A percentile compares a stretch with the other conserved stretches of the same genome.
These are phyloP conservation scores for Mycteria americana DNA, from an alignment of 2,797 vertebrate genomes.

Conservation along the genomic window DNA sequence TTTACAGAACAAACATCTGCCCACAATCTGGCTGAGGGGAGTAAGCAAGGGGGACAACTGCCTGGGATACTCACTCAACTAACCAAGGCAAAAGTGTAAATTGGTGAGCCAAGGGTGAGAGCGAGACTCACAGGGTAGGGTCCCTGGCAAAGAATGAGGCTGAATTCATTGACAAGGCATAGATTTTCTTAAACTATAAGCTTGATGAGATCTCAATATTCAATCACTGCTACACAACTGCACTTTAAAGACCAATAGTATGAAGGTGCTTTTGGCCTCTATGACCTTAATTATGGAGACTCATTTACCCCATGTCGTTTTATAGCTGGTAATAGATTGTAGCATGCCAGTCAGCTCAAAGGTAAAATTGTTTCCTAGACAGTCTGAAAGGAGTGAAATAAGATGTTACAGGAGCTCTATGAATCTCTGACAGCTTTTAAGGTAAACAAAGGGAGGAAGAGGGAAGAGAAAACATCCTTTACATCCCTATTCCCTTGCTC, in stretches of 20 bases:
- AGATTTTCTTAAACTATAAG: neutral
- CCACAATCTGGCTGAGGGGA: neutral
- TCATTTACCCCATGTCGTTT: neutral
- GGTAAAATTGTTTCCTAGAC: neutral
- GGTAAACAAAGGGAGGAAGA: neutral
- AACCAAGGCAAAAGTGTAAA: neutral
- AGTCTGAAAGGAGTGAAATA: neutral
- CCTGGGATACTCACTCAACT: neutral
- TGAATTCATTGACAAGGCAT: neutral
- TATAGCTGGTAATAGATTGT: neutral
- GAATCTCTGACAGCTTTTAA: slow-evolving; percentile 15
- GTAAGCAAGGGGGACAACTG: neutral
- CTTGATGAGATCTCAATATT: neutral
- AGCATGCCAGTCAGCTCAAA: neutral
- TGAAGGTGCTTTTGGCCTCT: neutral
- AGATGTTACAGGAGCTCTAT: neutral
- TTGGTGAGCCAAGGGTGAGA: neutral
- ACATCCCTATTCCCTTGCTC: neutral
- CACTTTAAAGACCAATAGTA: neutral
- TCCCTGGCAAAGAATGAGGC: neutral
- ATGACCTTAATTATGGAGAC: neutral
- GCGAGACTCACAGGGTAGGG: neutral
- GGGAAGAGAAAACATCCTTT: neutral
- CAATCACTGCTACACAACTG: neutral
- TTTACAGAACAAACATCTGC: neutral